Conservation (phyloP, 2,888 invertebrate genomes). For the Acleris holmiana region DNA sequence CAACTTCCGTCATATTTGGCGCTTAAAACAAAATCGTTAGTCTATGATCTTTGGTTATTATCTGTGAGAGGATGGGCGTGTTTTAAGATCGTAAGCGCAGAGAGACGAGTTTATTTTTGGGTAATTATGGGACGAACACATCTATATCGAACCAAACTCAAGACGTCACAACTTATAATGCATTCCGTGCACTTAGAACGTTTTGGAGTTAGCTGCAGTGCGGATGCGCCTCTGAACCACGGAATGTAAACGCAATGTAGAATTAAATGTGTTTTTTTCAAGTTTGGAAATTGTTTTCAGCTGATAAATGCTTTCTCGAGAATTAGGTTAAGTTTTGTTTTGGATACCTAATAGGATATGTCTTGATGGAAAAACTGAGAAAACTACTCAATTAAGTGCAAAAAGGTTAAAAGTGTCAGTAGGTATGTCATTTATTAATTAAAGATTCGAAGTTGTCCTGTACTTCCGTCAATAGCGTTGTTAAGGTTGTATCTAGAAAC, state of each 20-base stretch:
- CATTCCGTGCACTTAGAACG: conserved; percentile 27
- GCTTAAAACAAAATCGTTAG: conserved; percentile 24
- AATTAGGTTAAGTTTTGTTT: conserved; percentile 14
- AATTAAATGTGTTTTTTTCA: conserved; percentile 5
- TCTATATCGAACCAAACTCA: conserved; percentile 42
- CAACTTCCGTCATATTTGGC: conserved; percentile 6
- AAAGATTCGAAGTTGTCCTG: no score
- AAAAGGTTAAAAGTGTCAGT: no score
- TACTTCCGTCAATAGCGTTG: no score
- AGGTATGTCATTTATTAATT: no score
- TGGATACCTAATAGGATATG: no score
- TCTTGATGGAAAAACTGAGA: no score
- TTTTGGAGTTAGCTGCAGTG: conserved; percentile 10
- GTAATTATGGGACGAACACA: conserved; percentile 59
- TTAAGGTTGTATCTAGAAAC: no score
- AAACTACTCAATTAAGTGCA: no score
- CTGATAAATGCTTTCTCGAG: conserved; percentile 1
- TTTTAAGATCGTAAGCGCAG: conserved; percentile 44
- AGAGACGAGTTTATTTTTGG: conserved; percentile 62
- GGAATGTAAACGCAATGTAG: conserved; percentile 7
- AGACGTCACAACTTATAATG: conserved; percentile 45
- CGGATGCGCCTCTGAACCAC: conserved; percentile 22
- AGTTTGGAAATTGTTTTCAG: conserved; percentile 3
- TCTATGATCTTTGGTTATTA: conserved; percentile 37
- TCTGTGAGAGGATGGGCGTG: conserved; percentile 48